These are phyloP conservation scores for Microtus montanus DNA, from an alignment of 2,113 vertebrate species.

Conservation along the genomic window DNA sequence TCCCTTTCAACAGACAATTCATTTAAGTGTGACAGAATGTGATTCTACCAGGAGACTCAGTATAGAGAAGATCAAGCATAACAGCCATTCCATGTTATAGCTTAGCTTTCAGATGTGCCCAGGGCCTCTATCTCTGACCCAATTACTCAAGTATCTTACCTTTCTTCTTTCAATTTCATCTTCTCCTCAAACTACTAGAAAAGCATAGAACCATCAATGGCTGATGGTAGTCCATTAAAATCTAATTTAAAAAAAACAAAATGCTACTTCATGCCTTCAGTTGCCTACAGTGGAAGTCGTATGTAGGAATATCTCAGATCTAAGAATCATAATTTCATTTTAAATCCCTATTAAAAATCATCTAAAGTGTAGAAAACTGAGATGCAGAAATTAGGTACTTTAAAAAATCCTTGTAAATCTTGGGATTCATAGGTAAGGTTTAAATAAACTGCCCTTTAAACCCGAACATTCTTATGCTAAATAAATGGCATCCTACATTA, in stretches of 20 bases:
- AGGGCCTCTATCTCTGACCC: background rate
- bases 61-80: conserved; percentile 1
- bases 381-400: background rate
- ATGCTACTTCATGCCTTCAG: background rate
- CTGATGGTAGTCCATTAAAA: background rate
- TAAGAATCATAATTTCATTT: conserved; percentile 13
- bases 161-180: background rate
- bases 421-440: background rate
- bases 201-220: conserved; percentile 7
- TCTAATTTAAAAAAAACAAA: conserved; percentile 44
- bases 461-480: conserved; percentile 17
- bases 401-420: background rate
- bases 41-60: background rate
- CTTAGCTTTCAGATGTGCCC: conserved; percentile 21
- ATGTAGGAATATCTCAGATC: background rate
- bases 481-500: conserved; percentile 16
- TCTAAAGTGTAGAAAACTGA: background rate
- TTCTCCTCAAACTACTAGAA: background rate
- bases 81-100: background rate
- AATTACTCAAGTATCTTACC: background rate
- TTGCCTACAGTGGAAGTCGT: background rate
- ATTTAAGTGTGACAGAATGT: background rate
- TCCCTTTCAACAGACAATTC: conserved; percentile 51
- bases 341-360: background rate
- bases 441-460: conserved; percentile 47